Base-by-base conservation (phyloP, 2,888 invertebrate genomes). In the Magallana nippona region DNA sequence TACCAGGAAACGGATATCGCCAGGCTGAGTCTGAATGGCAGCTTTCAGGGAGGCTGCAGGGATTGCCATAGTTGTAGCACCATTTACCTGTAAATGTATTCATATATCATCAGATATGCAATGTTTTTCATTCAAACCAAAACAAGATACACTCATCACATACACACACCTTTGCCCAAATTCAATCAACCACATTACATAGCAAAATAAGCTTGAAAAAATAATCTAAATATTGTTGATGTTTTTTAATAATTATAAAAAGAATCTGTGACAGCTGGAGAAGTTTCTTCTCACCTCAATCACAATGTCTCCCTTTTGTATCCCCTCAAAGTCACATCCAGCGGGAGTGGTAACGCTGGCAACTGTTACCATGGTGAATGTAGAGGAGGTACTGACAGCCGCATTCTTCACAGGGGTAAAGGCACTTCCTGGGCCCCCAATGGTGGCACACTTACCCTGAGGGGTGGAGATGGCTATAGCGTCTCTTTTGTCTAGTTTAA, bases 281-380 rank as follows among this genome's bases (percentile, higher is more conserved):
- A 44, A 44, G 0, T 44, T 44, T 55, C 17, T 58, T 84, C 88
- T 84, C 82, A 91, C 91, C 91, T 91, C 91, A 56, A 91, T 85
- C 27, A 91, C 78, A 19, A 91, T 77, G 84, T 91, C 91, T 79
- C 91, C 91, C 86, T 89, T 87, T 63, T 85, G 84, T 5, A 91
- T 77, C 32, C 87, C 84, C 27, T 87, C 88, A 19, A 88, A 81
- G 27, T 87, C 84, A 78, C 87, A 86, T 8, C 83, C 77, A 17
- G 82, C 84, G 17, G 79, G 79, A 63, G 80, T 86, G 22, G 88
- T 83, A 11, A 88, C 32, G 32, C 88, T 88, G 79, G 87, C 85
- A 22, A 90, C 83, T 3, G 88, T 87, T 17, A 89, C 87, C 88
- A 90, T 88, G 82, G 89, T 19, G 83, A 84, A 80, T 44, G 79